Percentiles rank a stretch among this genome's conserved stretches.
These are phyloP conservation scores for Corythornis madagascariensis DNA, from an alignment of 2,113 vertebrate genomes.

Conservation along the genomic window DNA sequence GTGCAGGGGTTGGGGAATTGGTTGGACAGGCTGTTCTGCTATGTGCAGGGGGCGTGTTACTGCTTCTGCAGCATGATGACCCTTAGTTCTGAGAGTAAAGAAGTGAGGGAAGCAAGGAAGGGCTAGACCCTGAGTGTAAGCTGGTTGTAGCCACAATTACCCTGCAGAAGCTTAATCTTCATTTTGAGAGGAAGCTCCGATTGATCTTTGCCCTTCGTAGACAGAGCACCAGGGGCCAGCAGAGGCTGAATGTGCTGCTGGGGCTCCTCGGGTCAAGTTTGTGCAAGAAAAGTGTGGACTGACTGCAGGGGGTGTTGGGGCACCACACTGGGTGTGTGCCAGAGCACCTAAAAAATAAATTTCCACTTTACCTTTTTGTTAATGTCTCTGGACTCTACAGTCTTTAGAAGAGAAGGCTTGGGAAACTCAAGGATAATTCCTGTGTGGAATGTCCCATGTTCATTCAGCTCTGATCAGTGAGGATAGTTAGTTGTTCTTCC, in stretches of 20 bases:
- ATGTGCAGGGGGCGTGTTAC: neutral
- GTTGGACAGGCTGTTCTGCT: neutral
- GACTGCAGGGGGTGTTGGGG: neutral
- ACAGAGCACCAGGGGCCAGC: neutral
- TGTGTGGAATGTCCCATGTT: neutral
- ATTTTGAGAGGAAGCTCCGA: neutral
- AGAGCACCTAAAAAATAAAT: neutral
- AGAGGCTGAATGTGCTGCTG: rapidly evolving
- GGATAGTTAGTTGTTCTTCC: too few species aligned
- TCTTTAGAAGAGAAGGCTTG: neutral
- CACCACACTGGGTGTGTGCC: rapidly evolving
- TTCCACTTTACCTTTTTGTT: neutral
- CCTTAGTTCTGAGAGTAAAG: neutral
- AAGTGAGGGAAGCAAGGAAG: neutral
- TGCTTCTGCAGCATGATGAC: neutral
- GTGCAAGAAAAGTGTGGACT: neutral
- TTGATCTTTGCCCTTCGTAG: neutral
- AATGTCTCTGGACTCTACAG: neutral
- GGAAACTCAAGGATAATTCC: neutral
- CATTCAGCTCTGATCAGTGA: neutral
- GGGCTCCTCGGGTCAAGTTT: neutral
- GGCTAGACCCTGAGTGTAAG: neutral
- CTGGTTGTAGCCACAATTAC: neutral
- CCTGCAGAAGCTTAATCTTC: neutral
- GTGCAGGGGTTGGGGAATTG: neutral